Evolutionary conservation across 1,140 invertebrate species (phyloP), one percentile per base, ranked within the genome.

Genomic region (Aphelinus atriplicis): DNA sequence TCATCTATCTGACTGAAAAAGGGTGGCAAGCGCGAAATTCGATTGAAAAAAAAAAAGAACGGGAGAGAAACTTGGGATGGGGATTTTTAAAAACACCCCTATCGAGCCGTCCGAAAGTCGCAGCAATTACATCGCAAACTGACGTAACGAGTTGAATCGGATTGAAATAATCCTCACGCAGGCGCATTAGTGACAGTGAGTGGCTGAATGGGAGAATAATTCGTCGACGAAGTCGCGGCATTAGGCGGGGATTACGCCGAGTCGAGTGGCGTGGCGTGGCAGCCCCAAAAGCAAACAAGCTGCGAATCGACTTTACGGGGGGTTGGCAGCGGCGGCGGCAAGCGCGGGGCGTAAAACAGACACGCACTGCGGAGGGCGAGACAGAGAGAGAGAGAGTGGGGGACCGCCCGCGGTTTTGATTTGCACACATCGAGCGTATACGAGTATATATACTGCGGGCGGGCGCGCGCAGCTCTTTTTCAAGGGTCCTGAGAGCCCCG

Each of bases 401-500:
- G 26, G 75, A 76, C 75, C 75, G 57, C 75, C 75, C 58, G 75
- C 9, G 69, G 75, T 63, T 76, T 76, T 71, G 56, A 76, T 76
- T 76, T 72, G 69, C 73, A 70, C 73, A 74, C 66, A 71, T 1
- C 26, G 51, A 53, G 51, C 51, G 51, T 60, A 7, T 26, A 10
- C 57, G 57, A 7, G 26, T 10, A 55, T 55, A 10, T 55, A 55
- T 10, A 55, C 53, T 7, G 53, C 5, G 53, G 53, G 26, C 26
- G 26, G 26, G 26, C 26, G 4, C 51, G 4, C 51, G 51, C 51
- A 53, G 51, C 51, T 9, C 51, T 53, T 53, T 53, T 53, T 53
- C 51, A 9, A 53, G 51, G 51, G 51, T 9, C 51, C 51, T 53
- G 9, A 4, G 51, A 6, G 9, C 51, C 51, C 9, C 26, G 26